These are phyloP conservation scores for Ceriagrion tenellum DNA, from an alignment of 2,888 invertebrate genomes.

Conservation along the genomic window DNA sequence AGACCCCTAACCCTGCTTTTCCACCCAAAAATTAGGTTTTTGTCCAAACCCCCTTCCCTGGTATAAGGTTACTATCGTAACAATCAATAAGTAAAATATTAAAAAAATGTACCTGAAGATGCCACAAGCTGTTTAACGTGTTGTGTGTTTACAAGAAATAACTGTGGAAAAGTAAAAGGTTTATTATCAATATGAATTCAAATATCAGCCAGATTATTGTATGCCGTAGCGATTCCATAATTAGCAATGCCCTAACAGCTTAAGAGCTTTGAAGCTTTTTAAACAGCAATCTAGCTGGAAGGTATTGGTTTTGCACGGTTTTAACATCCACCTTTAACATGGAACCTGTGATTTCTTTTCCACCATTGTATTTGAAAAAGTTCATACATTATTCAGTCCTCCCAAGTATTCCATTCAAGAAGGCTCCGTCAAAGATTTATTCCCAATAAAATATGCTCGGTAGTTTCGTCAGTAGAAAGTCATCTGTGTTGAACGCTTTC, in stretches of 20 bases:
- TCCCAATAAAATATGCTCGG: background rate
- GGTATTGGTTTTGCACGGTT: background rate
- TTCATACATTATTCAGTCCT: background rate
- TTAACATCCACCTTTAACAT: background rate
- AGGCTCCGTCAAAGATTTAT: background rate
- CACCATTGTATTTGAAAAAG: background rate
- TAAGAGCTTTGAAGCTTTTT: background rate
- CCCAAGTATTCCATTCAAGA: background rate
- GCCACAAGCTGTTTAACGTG: no score
- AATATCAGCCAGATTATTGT: no score
- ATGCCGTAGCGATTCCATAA: no score
- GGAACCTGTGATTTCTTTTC: background rate
- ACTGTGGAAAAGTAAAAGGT: no score
- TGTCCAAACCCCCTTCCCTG: no score
- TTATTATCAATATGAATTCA: no score
- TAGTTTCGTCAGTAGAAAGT: slow-evolving; percentile 48
- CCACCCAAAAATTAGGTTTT: no score
- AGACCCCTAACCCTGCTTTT: no score
- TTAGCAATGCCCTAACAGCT: background rate
- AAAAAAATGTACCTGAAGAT: no score
- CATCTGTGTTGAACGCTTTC: slow-evolving; percentile 40
- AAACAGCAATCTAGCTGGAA: background rate
- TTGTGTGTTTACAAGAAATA: no score
- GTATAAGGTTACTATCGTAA: no score
- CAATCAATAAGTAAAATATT: no score